Conservation (phyloP, 2,113 vertebrate genomes). For the Burhinus bistriatus region DNA sequence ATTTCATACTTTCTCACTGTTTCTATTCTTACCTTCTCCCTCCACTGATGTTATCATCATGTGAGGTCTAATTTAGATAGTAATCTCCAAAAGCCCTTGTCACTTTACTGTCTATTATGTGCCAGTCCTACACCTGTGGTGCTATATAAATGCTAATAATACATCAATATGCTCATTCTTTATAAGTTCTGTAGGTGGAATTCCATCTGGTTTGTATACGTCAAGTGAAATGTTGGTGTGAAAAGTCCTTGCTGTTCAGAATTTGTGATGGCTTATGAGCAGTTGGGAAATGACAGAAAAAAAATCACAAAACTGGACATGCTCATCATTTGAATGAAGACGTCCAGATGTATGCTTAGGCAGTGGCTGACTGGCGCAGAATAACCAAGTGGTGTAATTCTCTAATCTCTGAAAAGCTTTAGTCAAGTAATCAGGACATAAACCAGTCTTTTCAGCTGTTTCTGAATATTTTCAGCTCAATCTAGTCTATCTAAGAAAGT, state of each 20-base stretch:
- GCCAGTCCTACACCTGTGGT: conserved; percentile 36
- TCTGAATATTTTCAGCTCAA: not conserved
- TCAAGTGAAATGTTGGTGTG: not conserved
- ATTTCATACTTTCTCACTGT: not conserved
- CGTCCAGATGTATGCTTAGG: not conserved
- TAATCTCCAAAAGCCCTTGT: conserved; percentile 16
- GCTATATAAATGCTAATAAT: conserved; percentile 53
- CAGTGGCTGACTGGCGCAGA: not conserved
- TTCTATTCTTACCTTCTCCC: not conserved
- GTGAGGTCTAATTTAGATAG: conserved; percentile 6
- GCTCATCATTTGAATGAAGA: not conserved
- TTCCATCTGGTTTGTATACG: conserved; percentile 50
- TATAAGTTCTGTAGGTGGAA: conserved; percentile 24
- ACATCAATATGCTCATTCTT: conserved; percentile 31
- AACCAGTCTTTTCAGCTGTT: not conserved
- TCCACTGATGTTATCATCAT: conserved; percentile 2
- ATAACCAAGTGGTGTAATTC: not conserved
- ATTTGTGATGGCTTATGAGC: not conserved
- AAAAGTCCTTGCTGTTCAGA: conserved; percentile 26
- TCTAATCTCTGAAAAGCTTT: not conserved
- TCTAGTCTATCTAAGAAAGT: not conserved
- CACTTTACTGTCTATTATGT: conserved; percentile 46
- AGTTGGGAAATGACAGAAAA: not conserved
- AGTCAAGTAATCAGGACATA: not conserved
- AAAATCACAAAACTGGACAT: not conserved